phyloP scores from a whole-genome alignment of 2,113 vertebrate genomes.

The Uria aalge region DNA sequence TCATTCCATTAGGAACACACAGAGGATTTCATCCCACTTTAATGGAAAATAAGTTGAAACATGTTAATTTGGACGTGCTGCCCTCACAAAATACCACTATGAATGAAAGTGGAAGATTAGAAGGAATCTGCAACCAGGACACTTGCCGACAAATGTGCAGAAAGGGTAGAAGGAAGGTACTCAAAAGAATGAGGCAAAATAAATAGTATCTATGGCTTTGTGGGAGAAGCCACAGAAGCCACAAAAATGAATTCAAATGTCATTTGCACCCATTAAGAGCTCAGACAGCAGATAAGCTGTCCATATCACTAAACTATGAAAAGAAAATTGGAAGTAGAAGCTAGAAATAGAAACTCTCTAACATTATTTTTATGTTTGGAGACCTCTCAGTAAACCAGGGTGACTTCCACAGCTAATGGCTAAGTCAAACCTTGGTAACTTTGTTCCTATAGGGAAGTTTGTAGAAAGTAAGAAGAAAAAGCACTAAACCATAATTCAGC shows the following conservation, averaged over 20 bases:
- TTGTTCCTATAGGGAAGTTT: neutral
- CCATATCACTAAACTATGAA: neutral
- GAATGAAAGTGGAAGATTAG: neutral
- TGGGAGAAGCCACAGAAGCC: neutral
- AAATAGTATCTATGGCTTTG: neutral
- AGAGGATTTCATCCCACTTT: neutral
- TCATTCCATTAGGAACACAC: neutral
- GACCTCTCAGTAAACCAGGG: neutral
- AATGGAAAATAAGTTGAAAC: neutral
- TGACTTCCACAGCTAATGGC: neutral
- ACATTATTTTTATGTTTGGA: neutral
- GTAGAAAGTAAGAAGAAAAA: neutral
- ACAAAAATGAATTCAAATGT: neutral
- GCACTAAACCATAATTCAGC: neutral
- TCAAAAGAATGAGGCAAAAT: constrained; percentile 36
- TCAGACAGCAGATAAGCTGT: neutral
- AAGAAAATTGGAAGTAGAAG: neutral
- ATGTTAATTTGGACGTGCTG: neutral
- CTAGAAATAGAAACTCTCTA: neutral
- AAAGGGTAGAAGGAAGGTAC: constrained; percentile 10
- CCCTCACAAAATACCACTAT: neutral
- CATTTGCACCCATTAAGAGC: neutral
- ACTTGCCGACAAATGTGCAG: neutral
- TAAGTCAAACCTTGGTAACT: neutral
- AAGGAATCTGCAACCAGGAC: neutral